Evolutionary conservation across 2,113 vertebrate species (phyloP).

Genomic region (Telmatochromis brichardi): DNA sequence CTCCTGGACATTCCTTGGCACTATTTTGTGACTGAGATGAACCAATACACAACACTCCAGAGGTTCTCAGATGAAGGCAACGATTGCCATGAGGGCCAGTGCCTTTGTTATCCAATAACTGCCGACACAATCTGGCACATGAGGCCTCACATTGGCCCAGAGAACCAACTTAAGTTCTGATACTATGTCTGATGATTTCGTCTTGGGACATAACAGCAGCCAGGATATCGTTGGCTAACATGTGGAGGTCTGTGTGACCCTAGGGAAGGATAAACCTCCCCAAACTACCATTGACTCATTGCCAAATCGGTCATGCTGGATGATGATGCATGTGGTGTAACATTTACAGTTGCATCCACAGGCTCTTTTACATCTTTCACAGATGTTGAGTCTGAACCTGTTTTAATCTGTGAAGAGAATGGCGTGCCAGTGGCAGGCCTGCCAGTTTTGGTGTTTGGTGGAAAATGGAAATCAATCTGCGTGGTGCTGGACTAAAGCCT

Average conservation of each 20-base stretch:
- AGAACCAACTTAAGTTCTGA: neutral
- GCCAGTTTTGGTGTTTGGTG: neutral
- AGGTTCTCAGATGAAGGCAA: neutral
- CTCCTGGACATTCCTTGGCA: neutral
- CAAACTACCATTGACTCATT: neutral
- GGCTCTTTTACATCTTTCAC: neutral
- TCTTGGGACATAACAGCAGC: neutral
- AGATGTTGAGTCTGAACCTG: neutral
- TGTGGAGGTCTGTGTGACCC: neutral
- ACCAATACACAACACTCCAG: neutral
- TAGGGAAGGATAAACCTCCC: neutral
- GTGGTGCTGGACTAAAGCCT: neutral
- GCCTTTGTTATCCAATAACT: neutral
- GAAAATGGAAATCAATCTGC: neutral
- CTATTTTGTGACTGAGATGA: neutral
- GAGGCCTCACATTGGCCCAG: neutral
- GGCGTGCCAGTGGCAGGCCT: fast-evolving
- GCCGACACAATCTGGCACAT: neutral
- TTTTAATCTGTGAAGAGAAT: neutral
- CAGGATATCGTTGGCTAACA: neutral
- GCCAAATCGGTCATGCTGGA: neutral
- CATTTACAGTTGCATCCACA: neutral
- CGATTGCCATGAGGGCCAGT: neutral
- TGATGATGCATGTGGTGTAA: neutral
- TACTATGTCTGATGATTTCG: fast-evolving